Conservation (phyloP, 2,888 invertebrate species). For the Arrhopalites spinosus region DNA sequence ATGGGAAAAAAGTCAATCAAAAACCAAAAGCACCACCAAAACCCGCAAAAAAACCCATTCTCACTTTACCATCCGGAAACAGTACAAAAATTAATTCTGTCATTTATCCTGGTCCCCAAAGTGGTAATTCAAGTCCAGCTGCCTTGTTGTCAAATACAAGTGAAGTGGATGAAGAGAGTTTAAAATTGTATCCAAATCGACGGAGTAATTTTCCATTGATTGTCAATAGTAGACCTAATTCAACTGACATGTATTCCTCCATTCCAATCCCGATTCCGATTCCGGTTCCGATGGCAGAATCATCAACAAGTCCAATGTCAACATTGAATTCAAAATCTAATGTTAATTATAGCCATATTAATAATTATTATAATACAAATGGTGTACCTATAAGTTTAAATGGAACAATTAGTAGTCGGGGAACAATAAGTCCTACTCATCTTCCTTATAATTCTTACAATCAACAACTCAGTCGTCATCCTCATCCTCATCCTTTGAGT, state of each 20-base stretch:
- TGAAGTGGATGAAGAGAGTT: constrained; percentile 22
- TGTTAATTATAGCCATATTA: not conserved
- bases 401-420: not conserved
- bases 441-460: not conserved
- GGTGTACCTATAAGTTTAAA: not conserved
- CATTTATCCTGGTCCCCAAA: not conserved
- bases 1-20: constrained; percentile 9
- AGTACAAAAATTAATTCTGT: not conserved
- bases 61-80: not conserved
- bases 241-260: not conserved
- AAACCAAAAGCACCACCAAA: constrained; percentile 35
- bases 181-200: constrained; percentile 25
- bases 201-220: not conserved
- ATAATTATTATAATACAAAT: not conserved
- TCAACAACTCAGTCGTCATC: not conserved
- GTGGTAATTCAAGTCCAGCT: not conserved
- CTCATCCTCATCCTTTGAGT: not conserved
- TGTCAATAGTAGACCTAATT: not conserved
- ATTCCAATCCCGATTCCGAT: not conserved
- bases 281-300: not conserved
- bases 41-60: constrained; percentile 24
- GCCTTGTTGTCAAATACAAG: too few relatives aligned
- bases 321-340: not conserved
- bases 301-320: not conserved
- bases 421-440: not conserved